Evolutionary conservation across 2,888 invertebrate genomes (phyloP).

Genomic region (Geophilus truncorum): DNA sequence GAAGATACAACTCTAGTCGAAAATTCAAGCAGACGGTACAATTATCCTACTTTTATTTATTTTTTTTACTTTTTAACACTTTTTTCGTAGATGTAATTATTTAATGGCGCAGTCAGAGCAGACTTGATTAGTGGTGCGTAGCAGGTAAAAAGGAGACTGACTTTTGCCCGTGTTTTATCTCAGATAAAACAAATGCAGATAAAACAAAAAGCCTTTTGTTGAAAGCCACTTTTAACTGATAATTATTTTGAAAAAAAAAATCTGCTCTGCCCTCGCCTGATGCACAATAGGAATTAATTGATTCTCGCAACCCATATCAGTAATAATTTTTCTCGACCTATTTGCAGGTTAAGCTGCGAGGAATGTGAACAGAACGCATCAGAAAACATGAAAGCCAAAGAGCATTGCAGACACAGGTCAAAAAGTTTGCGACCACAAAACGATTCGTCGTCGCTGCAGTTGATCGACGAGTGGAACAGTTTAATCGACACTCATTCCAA

Average conservation of each 20-base stretch:
- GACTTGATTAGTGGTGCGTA: background rate
- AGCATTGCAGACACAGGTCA: background rate
- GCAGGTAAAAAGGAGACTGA: background rate
- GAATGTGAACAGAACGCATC: background rate
- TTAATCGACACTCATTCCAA: background rate
- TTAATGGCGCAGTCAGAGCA: background rate
- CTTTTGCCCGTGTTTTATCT: background rate
- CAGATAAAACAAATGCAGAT: background rate
- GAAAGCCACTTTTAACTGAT: background rate
- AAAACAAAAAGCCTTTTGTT: background rate
- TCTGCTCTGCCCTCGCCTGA: background rate
- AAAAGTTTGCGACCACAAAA: background rate
- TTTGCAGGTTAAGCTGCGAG: background rate
- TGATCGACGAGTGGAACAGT: slow-evolving; percentile 14
- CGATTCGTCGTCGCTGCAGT: background rate
- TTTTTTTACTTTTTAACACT: background rate
- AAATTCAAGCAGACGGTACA: background rate
- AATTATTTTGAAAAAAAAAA: too few relatives aligned
- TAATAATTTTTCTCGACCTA: background rate
- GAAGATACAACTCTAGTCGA: slow-evolving; percentile 31
- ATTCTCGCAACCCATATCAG: background rate
- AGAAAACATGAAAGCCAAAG: background rate
- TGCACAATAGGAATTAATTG: background rate
- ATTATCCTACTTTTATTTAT: too few relatives aligned
- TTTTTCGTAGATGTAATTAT: background rate